phyloP scores from a whole-genome alignment of 2,113 vertebrate genomes.

The Scomber japonicus region DNA sequence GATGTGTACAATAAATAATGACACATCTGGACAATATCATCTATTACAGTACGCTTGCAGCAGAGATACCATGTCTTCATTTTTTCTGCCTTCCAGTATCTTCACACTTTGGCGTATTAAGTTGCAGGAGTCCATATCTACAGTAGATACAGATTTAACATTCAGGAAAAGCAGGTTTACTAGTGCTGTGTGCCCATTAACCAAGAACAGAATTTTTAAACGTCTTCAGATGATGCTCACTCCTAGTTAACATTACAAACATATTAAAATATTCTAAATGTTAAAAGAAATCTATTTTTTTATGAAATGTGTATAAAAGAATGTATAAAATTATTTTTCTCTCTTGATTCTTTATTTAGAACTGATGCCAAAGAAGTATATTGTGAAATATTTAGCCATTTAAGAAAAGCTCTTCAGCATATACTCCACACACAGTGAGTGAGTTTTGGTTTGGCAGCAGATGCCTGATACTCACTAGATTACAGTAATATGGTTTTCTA shows the following conservation, averaged over 20 bases:
- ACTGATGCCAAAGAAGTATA: neutral
- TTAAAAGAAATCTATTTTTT: too few relatives aligned
- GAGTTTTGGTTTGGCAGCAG: neutral
- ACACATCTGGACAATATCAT: conserved; percentile 76
- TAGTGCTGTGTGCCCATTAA: neutral
- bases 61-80: conserved; percentile 53
- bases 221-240: neutral
- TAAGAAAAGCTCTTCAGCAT: too few relatives aligned
- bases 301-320: too few relatives aligned
- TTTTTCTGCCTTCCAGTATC: conserved; percentile 30
- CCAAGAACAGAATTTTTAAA: neutral
- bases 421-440: too few relatives aligned
- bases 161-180: too few relatives aligned
- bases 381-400: too few relatives aligned
- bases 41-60: conserved; percentile 67
- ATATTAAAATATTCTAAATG: too few relatives aligned
- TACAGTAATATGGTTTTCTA: neutral
- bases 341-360: neutral
- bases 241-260: neutral
- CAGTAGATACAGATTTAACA: neutral
- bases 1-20: conserved; percentile 82
- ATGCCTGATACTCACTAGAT: conserved; percentile 5
- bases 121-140: neutral
- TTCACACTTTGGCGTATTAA: conserved; percentile 41
- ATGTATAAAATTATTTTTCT: neutral